Evolutionary conservation across 2,888 invertebrate species (phyloP), one percentile per base, ranked within the genome.

Genomic region (Phaonia tiefii): DNA sequence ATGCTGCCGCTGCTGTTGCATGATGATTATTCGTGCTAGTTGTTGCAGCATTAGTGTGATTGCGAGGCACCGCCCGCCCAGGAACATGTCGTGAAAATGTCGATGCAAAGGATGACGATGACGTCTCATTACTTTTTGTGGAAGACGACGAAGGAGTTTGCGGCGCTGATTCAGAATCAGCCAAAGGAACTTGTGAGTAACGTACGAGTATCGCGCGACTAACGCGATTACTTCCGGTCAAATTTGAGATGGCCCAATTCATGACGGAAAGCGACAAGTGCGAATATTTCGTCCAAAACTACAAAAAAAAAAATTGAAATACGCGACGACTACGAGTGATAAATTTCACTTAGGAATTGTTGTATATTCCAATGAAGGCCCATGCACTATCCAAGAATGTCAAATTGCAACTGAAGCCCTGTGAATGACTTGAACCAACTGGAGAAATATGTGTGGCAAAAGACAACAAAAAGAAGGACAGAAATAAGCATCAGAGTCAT

Each of bases 231-330:
- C 90, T 87, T 83, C 90, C 90, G 83, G 90, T 89, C 81, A 90
- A 84, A 86, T 90, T 90, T 63, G 90, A 89, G 71, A 90, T 88
- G 83, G 90, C 91, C 90, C 90, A 90, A 86, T 89, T 89, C 90
- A 90, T 90, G 85, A 84, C 85, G 82, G 72, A 54, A 25, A 31
- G 11, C 25, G 31, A 39, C 31, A 31, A 37, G n/a, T 44, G 44
- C 49, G 17, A 49, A 49, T 13, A 49, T 17, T n/a, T 31, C 31
- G 31, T 8, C 31, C 71, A 49, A 17, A 76, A 76, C 44, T 71
- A 71, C n/a, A n/a, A n/a, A n/a, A n/a, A n/a, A n/a, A n/a, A n/a
- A n/a, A n/a, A n/a, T n/a, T n/a, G n/a, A n/a, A 58, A 73, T 42
- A 46, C 46, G 1, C 46, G 17, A 54, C 25, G 13, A 22, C 22